Conservation (phyloP, 2,797 vertebrate species). For the Pempheris klunzingeri region DNA sequence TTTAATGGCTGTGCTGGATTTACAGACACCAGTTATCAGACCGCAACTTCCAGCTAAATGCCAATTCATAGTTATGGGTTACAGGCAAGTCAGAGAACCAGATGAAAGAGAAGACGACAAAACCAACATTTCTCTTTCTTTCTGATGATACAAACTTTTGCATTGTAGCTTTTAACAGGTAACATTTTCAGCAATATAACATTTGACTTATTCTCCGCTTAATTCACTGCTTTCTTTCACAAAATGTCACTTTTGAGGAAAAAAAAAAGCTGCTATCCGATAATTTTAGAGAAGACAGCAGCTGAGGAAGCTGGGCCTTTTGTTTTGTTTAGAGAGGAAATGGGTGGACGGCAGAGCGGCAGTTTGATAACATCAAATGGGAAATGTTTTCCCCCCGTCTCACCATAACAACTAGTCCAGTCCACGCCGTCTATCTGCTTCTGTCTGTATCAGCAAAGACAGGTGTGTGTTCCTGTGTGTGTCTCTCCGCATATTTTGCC, state of each 20-base stretch:
- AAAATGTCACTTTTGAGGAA: background rate
- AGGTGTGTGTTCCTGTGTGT: conserved; percentile 9
- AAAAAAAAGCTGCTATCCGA: conserved; percentile 4
- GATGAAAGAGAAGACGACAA: background rate
- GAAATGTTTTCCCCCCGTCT: conserved; percentile 71
- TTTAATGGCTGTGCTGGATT: conserved; percentile 5
- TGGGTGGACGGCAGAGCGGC: conserved; percentile 62
- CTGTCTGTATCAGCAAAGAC: conserved; percentile 26
- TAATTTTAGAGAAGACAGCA: conserved; percentile 1
- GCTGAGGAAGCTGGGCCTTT: conserved; percentile 37
- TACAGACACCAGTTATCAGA: background rate
- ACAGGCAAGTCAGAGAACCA: conserved; percentile 3
- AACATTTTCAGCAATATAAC: background rate
- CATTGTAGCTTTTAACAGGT: background rate
- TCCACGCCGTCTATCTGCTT: conserved; percentile 25
- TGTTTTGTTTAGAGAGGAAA: conserved; percentile 76
- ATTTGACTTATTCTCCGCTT: background rate
- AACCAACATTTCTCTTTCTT: conserved; percentile 20
- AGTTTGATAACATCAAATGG: conserved; percentile 78
- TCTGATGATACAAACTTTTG: background rate
- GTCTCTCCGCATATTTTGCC: conserved; percentile 21
- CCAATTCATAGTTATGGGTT: background rate
- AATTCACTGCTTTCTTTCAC: background rate
- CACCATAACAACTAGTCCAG: conserved; percentile 45
- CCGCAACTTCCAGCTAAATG: background rate